A percentile compares a stretch with the other conserved stretches of the same genome.
Evolutionary conservation across 1,140 invertebrate genomes (phyloP).

Genomic region (Hydropsyche tenuis): DNA sequence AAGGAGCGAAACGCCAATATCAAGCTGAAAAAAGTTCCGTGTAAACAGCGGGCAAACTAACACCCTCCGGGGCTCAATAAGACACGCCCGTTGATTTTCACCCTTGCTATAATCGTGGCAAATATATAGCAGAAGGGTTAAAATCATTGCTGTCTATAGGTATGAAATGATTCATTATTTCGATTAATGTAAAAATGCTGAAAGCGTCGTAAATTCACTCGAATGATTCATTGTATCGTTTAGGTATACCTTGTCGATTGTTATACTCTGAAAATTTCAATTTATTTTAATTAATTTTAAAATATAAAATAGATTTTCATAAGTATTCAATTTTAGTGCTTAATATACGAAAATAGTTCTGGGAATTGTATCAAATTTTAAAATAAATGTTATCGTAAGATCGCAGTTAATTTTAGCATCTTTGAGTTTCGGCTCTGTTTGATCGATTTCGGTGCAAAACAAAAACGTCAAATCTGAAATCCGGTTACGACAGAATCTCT

Average conservation of each 20-base stretch:
- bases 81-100: constrained; percentile 38
- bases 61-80: constrained; percentile 43
- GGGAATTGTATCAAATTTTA: no score
- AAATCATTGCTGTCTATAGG: background rate
- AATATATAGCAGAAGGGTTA: no score
- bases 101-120: background rate
- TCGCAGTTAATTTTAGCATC: no score
- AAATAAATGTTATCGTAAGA: no score
- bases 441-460: background rate
- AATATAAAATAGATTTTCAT: no score
- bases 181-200: background rate
- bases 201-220: background rate
- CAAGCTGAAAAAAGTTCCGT: constrained; percentile 23
- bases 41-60: constrained; percentile 36
- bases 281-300: no score
- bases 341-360: no score
- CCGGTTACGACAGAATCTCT: constrained; percentile 32
- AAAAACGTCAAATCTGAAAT: constrained; percentile 25
- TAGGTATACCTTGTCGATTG: background rate
- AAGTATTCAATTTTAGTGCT: no score
- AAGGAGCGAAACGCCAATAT: constrained; percentile 36
- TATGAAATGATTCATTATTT: no score
- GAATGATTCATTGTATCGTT: background rate
- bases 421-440: no score
- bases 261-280: no score